A percentile compares a stretch with the other conserved stretches of the same genome.
phyloP scores from a whole-genome alignment of 1,140 invertebrate genomes.

The Trichogramma pretiosum region DNA sequence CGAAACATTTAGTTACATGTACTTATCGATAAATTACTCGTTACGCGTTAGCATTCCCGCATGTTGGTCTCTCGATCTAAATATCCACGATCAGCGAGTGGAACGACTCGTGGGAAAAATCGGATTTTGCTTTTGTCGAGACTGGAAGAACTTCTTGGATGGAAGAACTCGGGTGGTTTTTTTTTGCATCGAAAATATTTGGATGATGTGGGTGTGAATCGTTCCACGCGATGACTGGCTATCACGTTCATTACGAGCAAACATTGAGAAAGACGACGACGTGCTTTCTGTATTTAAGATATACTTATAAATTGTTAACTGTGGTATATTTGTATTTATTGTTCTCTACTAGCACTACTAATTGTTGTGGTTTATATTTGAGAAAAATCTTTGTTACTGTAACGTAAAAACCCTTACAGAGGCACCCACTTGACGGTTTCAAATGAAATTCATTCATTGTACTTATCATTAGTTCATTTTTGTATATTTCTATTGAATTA shows the following conservation, averaged over 20 bases:
- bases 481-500: too few relatives aligned
- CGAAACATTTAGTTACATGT: constrained; percentile 46
- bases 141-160: neutral
- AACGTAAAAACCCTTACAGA: constrained; percentile 46
- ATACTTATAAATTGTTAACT: constrained; percentile 44
- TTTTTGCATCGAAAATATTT: too few relatives aligned
- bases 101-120: constrained; percentile 14
- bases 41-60: constrained; percentile 29
- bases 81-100: constrained; percentile 3
- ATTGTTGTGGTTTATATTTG: constrained; percentile 45
- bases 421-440: constrained; percentile 40
- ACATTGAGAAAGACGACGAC: constrained; percentile 42
- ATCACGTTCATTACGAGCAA: constrained; percentile 36
- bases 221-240: constrained; percentile 24
- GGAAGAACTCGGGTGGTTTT: constrained; percentile 4
- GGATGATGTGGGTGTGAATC: neutral
- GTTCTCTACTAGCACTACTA: constrained; percentile 42
- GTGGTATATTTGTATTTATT: constrained; percentile 44
- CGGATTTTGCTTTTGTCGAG: constrained; percentile 7
- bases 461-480: constrained; percentile 1
- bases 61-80: constrained; percentile 11
- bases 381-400: constrained; percentile 43
- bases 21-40: constrained; percentile 40
- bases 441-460: neutral
- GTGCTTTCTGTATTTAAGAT: constrained; percentile 40